Evolutionary conservation across 2,113 vertebrate genomes (phyloP).

Genomic region (Platysternon megacephalum): DNA sequence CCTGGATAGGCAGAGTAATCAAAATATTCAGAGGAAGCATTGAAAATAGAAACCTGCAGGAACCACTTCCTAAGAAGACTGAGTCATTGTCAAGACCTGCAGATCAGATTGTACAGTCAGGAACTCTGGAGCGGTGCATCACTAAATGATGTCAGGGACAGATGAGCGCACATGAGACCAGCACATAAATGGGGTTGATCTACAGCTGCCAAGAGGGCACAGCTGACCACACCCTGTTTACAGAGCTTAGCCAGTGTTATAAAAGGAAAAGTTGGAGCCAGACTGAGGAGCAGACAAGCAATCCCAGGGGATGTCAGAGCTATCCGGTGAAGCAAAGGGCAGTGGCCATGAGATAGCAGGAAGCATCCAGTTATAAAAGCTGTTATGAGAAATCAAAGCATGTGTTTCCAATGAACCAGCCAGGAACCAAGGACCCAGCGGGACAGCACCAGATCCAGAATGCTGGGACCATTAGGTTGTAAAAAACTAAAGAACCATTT

Average conservation of each 20-base stretch:
- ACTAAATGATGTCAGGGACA: neutral
- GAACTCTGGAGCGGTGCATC: neutral
- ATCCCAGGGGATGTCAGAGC: neutral
- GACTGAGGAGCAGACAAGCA: neutral
- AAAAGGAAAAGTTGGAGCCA: neutral
- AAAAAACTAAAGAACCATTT: neutral
- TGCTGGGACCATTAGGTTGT: neutral
- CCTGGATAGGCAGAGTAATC: accelerated
- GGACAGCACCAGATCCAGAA: neutral
- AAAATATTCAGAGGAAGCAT: neutral
- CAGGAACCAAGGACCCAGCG: neutral
- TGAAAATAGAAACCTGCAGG: accelerated
- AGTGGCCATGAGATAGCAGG: neutral
- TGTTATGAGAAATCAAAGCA: neutral
- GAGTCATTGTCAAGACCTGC: accelerated
- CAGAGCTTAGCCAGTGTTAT: neutral
- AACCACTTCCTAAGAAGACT: neutral
- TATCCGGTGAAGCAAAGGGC: neutral
- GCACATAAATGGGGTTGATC: accelerated
- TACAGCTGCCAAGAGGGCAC: neutral
- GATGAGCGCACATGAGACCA: accelerated
- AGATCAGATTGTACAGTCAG: neutral
- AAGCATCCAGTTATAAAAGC: neutral
- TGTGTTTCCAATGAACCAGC: neutral
- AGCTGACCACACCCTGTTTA: neutral